Evolutionary conservation across 30 jellyfish, hydroid and myxozoan species (phyloP), one percentile per base, ranked within the genome.

Genomic region (Cassiopea xamachana): DNA sequence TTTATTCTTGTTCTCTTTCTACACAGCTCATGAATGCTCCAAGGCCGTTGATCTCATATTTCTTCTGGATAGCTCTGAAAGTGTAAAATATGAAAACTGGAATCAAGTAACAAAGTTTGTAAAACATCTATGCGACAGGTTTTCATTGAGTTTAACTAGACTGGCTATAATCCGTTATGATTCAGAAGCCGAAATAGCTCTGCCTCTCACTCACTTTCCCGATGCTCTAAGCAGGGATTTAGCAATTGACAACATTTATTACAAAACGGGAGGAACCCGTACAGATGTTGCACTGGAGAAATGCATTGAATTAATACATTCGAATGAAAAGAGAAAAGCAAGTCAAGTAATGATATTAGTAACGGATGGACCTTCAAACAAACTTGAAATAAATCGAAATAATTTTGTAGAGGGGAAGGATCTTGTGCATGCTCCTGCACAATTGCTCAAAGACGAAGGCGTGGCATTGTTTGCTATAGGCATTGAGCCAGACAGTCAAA

Each of bases 231-330:
- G 98, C 48, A 69, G 99, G 64, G 97, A 95, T 75, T 55, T 80
- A 7, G 99, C 99, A 15, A 91, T 95, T 4, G 99, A 95, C 67
- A 84, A 95, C 84, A 95, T 95, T n/a, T 95, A 92, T 76, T 95
- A 95, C 79, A 95, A 95, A 62, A 95, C 99, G 4, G 99, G 99
- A 4, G 99, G 99, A 46, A 95, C 99, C 2, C 92, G 99, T 2
- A 95, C 99, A 1, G 99, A 95, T 78, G 87, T 95, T 69, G 99
- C 99, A 19, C 70, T 95, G 88, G 94, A 95, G 94, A 95, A 95
- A 79, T 98, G 98, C 80, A 85, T 89, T 2, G 99, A 95, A 70
- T 67, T 95, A 81, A 72, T 95, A 48, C 98, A 91, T 46, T 60
- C 93, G 14, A 94, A 51, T 6, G 99, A 95, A 71, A 91, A 83